These are phyloP conservation scores for Hozukius guyotensis DNA, from an alignment of 2,797 vertebrate species.

Conservation along the genomic window DNA sequence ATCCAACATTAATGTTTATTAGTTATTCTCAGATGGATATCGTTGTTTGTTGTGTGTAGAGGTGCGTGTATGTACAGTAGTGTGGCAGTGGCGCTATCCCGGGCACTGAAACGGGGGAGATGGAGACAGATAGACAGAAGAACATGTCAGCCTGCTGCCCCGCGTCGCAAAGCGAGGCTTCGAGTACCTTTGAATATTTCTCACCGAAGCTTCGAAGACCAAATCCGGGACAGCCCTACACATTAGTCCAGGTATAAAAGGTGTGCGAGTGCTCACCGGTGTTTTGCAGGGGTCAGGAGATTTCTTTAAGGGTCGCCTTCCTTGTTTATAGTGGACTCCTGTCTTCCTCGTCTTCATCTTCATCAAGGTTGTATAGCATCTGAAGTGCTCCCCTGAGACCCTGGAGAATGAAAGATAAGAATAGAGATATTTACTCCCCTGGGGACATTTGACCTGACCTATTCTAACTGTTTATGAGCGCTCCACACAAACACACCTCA, in stretches of 20 bases:
- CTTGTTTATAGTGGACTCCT: not conserved
- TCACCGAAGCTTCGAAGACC: too few species aligned
- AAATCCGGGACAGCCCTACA: too few species aligned
- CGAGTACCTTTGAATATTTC: too few species aligned
- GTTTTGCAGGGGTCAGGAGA: not conserved
- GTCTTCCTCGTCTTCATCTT: not conserved
- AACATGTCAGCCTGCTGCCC: too few species aligned
- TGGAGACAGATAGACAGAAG: too few species aligned
- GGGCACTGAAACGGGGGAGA: too few species aligned
- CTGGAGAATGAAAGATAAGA: conserved; percentile 4
- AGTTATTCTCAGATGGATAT: too few species aligned
- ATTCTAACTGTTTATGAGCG: not conserved
- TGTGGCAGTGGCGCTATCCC: too few species aligned
- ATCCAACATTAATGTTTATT: too few species aligned
- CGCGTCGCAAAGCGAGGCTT: too few species aligned
- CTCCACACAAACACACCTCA: not conserved
- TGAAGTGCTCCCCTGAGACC: not conserved
- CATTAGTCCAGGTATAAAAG: not conserved
- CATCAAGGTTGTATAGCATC: not conserved
- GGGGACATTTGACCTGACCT: not conserved
- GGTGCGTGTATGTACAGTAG: too few species aligned
- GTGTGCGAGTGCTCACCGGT: not conserved
- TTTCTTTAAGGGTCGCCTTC: not conserved
- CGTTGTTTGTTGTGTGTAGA: too few species aligned
- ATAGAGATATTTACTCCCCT: not conserved